A percentile compares a stretch with the other conserved stretches of the same genome.
Evolutionary conservation across 2,797 vertebrate genomes (phyloP).

Genomic region (Pristis pectinata): DNA sequence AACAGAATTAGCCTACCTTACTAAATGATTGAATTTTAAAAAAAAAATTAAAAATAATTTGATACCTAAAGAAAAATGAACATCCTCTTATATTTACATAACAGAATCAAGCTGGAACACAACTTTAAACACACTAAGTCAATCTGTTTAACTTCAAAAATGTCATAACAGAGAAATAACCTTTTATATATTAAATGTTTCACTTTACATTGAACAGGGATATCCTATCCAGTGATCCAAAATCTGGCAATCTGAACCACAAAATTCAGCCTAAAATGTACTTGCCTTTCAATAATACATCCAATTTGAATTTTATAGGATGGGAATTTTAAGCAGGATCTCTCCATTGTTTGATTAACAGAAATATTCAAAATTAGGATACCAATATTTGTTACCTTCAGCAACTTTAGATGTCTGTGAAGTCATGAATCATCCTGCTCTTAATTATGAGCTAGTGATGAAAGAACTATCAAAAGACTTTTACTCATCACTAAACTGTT

Average conservation of each 20-base stretch:
- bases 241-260: neutral
- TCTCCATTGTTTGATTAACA: neutral
- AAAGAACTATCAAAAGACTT: neutral
- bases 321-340: neutral
- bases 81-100: neutral
- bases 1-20: slow-evolving; percentile 3
- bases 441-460: neutral
- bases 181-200: neutral
- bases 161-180: neutral
- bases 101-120: neutral
- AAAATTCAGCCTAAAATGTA: neutral
- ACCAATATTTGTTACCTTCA: neutral
- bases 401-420: neutral
- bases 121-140: neutral
- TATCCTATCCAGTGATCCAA: neutral
- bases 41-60: neutral
- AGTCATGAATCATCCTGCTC: neutral
- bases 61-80: neutral
- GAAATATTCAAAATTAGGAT: neutral
- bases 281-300: neutral
- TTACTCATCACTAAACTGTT: neutral
- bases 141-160: neutral
- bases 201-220: neutral
- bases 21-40: neutral
- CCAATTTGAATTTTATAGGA: neutral